Evolutionary conservation across 1,140 invertebrate species (phyloP), one percentile per base, ranked within the genome.

Genomic region (Drosophila grimshawi): DNA sequence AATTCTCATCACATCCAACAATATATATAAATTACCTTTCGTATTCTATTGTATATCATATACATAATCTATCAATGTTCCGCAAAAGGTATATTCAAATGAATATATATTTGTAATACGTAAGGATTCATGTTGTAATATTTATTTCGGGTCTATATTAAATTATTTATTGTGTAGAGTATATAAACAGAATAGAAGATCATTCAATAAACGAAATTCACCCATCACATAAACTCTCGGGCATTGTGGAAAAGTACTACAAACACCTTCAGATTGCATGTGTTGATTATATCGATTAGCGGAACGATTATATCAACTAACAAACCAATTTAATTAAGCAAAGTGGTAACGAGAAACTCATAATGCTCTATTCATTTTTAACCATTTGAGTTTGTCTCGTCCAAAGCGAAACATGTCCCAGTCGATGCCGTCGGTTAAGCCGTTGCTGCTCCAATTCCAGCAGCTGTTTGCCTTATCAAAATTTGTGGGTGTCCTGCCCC

Each of bases 391-490:
- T 39, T 70, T 63, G 52, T 62, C 45, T 32, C 30, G 52, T 41
- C 46, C 33, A 64, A 46, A 55, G 55, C 35, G 35, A 39, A 85
- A 45, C 49, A 75, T 90, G 80, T 65, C 81, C 39, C 85, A 71
- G 37, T 41, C 81, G 27, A 72, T 76, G 5, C 45, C 52, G 45
- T 27, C 55, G 45, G 90, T 83, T 29, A 71, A 92, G 62, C 78
- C 91, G 4, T 59, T 92, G 59, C 49, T 92, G 59, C 43, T 79
- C 4, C 76, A 91, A 66, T 92, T 92, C 33, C 81, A 89, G 29
- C 71, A 89, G 49, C 46, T 92, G 3, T 92, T 92, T 61, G 76
- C 80, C 4, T 30, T 92, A 3, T 91, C 88, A 3, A 92, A 92
- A 39, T 19, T 91, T 8, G 70, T 78, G 3, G 91, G 91, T 0